Conservation (phyloP, 2,888 invertebrate genomes). For the Phania funesta region DNA sequence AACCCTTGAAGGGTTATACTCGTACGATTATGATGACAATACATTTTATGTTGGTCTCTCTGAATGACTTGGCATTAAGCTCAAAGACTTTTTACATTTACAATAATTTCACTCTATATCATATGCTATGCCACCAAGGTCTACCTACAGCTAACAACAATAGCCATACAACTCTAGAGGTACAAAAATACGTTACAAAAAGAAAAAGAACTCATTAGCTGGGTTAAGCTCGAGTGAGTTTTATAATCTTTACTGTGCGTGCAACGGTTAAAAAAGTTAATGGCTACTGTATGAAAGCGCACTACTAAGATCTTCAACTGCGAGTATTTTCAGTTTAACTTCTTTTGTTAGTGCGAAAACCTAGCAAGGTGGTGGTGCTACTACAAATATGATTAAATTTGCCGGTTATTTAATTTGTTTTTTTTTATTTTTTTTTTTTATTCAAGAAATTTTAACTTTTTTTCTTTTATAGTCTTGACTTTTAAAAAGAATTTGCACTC, state of each 20-base stretch:
- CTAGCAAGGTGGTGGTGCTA: conserved; percentile 9
- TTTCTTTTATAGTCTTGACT: conserved; percentile 47
- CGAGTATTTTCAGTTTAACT: conserved; percentile 24
- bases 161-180: not conserved
- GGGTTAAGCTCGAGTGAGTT: conserved; percentile 61
- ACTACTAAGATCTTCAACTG: conserved; percentile 37
- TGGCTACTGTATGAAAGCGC: conserved; percentile 49
- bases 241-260: conserved; percentile 53
- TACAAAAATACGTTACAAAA: conserved; percentile 52
- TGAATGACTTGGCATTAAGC: conserved; percentile 46
- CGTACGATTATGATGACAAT: conserved; percentile 44
- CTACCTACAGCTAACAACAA: not conserved
- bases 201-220: conserved; percentile 43
- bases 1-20: conserved; percentile 20
- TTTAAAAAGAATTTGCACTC: conserved; percentile 58
- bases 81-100: too few relatives aligned
- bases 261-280: conserved; percentile 67
- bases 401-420: conserved; percentile 14
- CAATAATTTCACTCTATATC: not conserved
- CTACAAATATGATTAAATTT: conserved; percentile 39
- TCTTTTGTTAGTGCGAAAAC: not conserved
- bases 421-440: conserved; percentile 9
- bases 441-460: conserved; percentile 22
- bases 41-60: conserved; percentile 18
- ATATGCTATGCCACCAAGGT: conserved; percentile 22